Base-by-base conservation (phyloP, 2,797 vertebrate genomes). In the Microctenopoma stevenorrisi region DNA sequence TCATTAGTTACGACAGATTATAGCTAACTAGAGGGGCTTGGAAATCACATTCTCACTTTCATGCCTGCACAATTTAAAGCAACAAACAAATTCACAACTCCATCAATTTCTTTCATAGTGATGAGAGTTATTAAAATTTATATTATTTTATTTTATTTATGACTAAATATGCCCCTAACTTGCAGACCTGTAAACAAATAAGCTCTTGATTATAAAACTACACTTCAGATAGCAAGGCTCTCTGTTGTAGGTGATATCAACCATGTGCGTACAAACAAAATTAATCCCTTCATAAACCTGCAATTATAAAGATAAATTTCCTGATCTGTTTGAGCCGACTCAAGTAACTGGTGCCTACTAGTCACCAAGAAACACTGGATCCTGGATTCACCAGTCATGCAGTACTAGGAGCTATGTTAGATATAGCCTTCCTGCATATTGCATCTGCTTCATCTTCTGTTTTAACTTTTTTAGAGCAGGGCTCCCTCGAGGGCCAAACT, bases 401-500 rank as follows among this genome's bases (percentile, higher is more conserved):
- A 75, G 54, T n/a, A 66, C 46, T 13, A 43, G 35, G 58, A 64
- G 43, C 76, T 55, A 63, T 71, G 30, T 70, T 14, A 48, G 57
- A 78, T 47, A 52, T 48, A 73, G 44, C 33, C 38, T 43, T 80
- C 73, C 79, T 83, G 64, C 49, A 89, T 87, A 88, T 85, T 90
- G 88, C 44, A 86, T 90, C 62, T 48, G 18, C 68, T 83, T 55
- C 57, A 76, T 83, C 76, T 68, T 82, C 73, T 5, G 68, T 89
- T 86, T 86, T 65, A 86, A 87, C 81, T 77, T 69, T 90, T 84
- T 89, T 75, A 88, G 75, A 92, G 86, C 66, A 9, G 11, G 5
- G 60, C 65, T 89, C 90, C 87, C 89, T 42, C 3, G 67, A 81
- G 87, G 83, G 58, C 59, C 75, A 4, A 64, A 87, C 91, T 93